A percentile compares a stretch with the other conserved stretches of the same genome.
phyloP scores from a whole-genome alignment of 2,888 invertebrate species.

The Microplitis deprimator region DNA sequence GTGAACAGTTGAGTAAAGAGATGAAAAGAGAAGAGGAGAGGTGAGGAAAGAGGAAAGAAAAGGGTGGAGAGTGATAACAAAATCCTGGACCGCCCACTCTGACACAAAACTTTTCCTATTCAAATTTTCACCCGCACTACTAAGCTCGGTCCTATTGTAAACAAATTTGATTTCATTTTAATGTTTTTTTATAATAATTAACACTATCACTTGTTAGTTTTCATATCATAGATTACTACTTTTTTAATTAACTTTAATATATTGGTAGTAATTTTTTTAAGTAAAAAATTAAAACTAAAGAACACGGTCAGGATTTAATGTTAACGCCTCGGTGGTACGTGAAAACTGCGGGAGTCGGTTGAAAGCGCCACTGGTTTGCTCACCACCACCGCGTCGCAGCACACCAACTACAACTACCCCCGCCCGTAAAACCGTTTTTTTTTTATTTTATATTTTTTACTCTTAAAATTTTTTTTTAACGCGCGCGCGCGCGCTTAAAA shows the following conservation, averaged over 20 bases:
- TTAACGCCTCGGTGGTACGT: slow-evolving; percentile 39
- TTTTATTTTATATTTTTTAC: slow-evolving; percentile 28
- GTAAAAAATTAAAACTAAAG: not conserved
- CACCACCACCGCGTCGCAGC: slow-evolving; percentile 9
- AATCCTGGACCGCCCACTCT: slow-evolving; percentile 28
- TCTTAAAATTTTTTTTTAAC: slow-evolving; percentile 1
- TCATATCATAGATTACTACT: too few species aligned
- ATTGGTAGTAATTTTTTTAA: not conserved
- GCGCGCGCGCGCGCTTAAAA: slow-evolving; percentile 42
- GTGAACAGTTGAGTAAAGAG: too few species aligned
- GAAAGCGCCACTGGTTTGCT: slow-evolving; percentile 28
- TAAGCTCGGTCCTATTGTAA: too few species aligned
- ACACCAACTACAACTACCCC: slow-evolving; percentile 47
- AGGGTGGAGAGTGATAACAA: not conserved
- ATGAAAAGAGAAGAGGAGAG: not conserved
- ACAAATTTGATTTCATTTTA: too few species aligned
- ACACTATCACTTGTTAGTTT: too few species aligned
- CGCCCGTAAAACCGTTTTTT: slow-evolving; percentile 18
- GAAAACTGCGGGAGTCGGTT: slow-evolving; percentile 40
- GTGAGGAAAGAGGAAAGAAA: slow-evolving; percentile 12
- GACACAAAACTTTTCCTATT: not conserved
- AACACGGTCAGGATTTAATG: slow-evolving; percentile 9
- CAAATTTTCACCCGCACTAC: not conserved
- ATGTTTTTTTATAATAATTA: too few species aligned
- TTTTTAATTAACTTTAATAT: too few species aligned